These are phyloP conservation scores for Maniola hyperantus DNA, from an alignment of 2,888 invertebrate species.

Conservation along the genomic window DNA sequence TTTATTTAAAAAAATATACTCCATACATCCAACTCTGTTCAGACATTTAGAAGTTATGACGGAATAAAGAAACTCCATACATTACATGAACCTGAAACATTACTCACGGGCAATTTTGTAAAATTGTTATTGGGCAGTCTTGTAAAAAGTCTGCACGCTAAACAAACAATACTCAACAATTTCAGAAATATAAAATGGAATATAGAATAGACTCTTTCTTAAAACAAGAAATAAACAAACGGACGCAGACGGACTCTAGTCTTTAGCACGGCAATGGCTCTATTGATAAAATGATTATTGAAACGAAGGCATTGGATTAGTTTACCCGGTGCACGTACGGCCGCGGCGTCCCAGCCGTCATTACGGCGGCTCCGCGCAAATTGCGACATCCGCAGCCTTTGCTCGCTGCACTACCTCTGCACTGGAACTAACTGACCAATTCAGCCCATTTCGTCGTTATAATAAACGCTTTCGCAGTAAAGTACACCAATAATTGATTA, in stretches of 20 bases:
- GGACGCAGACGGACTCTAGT: conserved; percentile 27
- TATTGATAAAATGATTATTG: conserved; percentile 44
- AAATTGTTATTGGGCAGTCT: too few species aligned
- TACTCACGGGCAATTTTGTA: too few species aligned
- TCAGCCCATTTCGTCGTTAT: conserved; percentile 41
- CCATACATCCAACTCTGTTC: too few species aligned
- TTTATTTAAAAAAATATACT: too few species aligned
- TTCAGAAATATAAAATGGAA: too few species aligned
- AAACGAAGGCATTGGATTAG: conserved; percentile 46
- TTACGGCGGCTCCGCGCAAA: conserved; percentile 70
- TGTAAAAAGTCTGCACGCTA: too few species aligned
- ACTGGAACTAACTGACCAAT: conserved; percentile 38
- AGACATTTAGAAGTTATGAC: too few species aligned
- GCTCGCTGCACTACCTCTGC: conserved; percentile 39
- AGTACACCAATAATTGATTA: not conserved
- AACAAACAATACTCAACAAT: not conserved
- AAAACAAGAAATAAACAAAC: conserved; percentile 16
- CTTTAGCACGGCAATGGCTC: conserved; percentile 31
- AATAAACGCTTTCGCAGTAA: conserved; percentile 29
- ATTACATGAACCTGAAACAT: too few species aligned
- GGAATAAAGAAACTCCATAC: too few species aligned
- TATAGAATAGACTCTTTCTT: not conserved
- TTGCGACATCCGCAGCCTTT: conserved; percentile 69
- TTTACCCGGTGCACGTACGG: conserved; percentile 66
- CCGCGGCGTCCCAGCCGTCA: conserved; percentile 55